Base-by-base conservation (phyloP, 2,888 invertebrate species). In the Trissoscelio sp. region DNA sequence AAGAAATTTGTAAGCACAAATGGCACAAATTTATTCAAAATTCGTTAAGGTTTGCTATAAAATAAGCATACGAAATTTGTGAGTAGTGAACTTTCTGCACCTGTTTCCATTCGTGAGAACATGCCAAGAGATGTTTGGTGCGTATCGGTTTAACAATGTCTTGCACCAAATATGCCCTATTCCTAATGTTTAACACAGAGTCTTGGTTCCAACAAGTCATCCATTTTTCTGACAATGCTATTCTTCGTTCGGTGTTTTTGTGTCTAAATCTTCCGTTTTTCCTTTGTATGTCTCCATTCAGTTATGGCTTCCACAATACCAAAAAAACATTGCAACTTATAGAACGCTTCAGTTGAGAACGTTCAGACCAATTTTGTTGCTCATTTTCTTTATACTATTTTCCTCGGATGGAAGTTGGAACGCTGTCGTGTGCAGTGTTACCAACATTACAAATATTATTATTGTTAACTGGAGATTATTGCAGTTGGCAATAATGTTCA, bases 31-130 rank as follows among this genome's bases (percentile, higher is more conserved):
- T n/a, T n/a, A n/a, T n/a, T n/a, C n/a, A n/a, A n/a, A n/a, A n/a
- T n/a, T n/a, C 18, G 7, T 6, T 28, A 69, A 55, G 24, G 44
- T 69, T 53, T 55, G 44, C 20, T 44, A 57, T 57, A 31, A 24
- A 42, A 55, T 34, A 44, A 64, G 44, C 20, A 11, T 55, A 46
- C 14, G 53, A 75, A 46, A 58, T 69, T 34, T 11, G 28, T 44
- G 60, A 60, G 44, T 2, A 66, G 78, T 72, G 72, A 79, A 79
- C 64, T 51, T 18, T 57, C 2, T 57, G 70, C 78, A 79, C 78
- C 78, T 79, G 72, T 72, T 72, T 79, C 72, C 57, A 79, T 66
- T 70, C 66, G 62, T 28, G 64, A 28, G 55, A 72, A 79, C 78
- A 79, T 79, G 70, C 58, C 78, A 79, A 72, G 16, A 12, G 44